Evolutionary conservation across 1,140 invertebrate species (phyloP).

Genomic region (Orchesella cincta): DNA sequence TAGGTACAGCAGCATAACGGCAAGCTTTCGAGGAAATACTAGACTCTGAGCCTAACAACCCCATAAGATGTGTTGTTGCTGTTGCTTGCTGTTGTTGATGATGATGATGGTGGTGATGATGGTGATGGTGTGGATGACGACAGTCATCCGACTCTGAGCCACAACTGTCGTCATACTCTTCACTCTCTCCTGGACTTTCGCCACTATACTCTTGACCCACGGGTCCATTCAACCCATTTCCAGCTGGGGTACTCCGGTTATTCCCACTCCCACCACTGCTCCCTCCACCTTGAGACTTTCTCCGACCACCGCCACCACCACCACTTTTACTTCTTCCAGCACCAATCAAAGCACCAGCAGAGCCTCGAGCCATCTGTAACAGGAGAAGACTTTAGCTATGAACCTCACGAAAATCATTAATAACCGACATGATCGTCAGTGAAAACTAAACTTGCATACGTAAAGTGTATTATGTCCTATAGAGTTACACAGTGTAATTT

Average conservation of each 20-base stretch:
- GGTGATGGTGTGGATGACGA: background rate
- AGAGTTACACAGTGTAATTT: too few relatives aligned
- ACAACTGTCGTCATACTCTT: slow-evolving; percentile 44
- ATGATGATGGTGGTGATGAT: background rate
- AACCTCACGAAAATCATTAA: too few relatives aligned
- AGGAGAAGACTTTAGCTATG: too few relatives aligned
- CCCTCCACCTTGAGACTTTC: slow-evolving; percentile 20
- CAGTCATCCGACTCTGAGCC: slow-evolving; percentile 37
- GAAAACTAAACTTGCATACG: too few relatives aligned
- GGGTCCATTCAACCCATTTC: background rate
- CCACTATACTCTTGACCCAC: background rate
- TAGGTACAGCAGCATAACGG: background rate
- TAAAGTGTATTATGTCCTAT: too few relatives aligned
- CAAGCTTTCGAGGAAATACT: background rate
- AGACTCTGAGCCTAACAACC: background rate
- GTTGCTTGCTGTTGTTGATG: background rate
- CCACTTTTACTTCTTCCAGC: background rate
- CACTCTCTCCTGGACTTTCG: slow-evolving; percentile 33
- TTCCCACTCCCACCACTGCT: slow-evolving; percentile 31
- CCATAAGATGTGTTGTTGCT: background rate
- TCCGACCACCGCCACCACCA: background rate
- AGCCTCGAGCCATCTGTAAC: background rate
- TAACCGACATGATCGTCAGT: too few relatives aligned
- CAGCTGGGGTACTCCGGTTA: slow-evolving; percentile 20
- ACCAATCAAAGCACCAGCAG: background rate